Evolutionary conservation across 2,113 vertebrate genomes (phyloP).

Genomic region (Pollimyrus isidori): DNA sequence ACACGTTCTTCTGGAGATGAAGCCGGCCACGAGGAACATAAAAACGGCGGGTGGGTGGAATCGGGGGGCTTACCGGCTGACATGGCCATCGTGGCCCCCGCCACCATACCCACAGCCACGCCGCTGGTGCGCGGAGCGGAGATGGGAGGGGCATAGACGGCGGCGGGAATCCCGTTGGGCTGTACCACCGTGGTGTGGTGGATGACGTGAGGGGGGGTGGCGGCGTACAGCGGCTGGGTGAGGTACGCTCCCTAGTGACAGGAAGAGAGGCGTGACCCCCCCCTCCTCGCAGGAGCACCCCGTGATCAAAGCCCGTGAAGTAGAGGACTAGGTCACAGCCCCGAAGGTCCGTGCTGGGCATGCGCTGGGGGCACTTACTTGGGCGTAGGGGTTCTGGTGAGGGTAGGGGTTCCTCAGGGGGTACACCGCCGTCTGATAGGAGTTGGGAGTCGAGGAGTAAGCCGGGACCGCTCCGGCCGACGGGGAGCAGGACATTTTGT

Average conservation of each 20-base stretch:
- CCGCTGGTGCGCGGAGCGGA: constrained; percentile 71
- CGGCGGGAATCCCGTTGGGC: constrained; percentile 93
- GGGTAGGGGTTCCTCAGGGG: constrained; percentile 92
- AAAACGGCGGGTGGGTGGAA: neutral
- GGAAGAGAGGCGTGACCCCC: constrained; percentile 32
- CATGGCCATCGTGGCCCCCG: constrained; percentile 98
- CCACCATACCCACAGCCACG: constrained; percentile 94
- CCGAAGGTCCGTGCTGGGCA: neutral
- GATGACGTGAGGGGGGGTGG: constrained; percentile 93
- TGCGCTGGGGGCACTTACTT: constrained; percentile 55
- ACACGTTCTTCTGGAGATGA: neutral
- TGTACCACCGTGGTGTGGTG: constrained; percentile 99
- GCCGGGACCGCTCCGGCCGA: constrained; percentile 85
- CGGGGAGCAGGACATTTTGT: constrained; percentile 96
- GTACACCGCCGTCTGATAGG: constrained; percentile 85
- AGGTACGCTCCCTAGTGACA: constrained; percentile 84
- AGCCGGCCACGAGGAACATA: neutral
- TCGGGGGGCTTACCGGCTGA: constrained; percentile 74
- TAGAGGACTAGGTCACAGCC: too few relatives aligned
- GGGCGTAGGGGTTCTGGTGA: constrained; percentile 93
- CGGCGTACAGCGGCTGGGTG: constrained; percentile 93
- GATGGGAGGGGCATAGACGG: constrained; percentile 83
- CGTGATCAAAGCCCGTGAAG: neutral
- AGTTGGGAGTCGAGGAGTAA: constrained; percentile 84
- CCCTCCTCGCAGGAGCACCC: neutral